Conservation (phyloP, 2,888 invertebrate species). For the Pinctada fucata region DNA sequence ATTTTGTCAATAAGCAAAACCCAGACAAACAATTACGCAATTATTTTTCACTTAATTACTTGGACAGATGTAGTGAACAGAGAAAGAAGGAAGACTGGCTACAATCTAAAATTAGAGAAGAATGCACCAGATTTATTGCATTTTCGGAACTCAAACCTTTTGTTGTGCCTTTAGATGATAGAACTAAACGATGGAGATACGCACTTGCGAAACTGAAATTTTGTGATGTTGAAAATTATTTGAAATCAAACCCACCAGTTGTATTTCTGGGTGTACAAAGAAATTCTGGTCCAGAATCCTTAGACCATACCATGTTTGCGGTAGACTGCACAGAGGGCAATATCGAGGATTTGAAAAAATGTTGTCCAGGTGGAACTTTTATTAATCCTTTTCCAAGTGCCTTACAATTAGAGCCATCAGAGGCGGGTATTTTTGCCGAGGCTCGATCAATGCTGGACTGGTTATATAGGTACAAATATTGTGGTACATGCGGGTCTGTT, state of each 20-base stretch:
- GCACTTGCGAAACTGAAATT: slow-evolving; percentile 54
- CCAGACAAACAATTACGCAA: slow-evolving; percentile 63
- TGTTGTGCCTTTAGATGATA: slow-evolving; percentile 44
- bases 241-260: slow-evolving; percentile 57
- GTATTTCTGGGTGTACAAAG: slow-evolving; percentile 70
- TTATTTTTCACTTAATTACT: slow-evolving; percentile 68
- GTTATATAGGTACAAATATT: slow-evolving; percentile 76
- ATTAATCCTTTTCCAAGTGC: slow-evolving; percentile 58
- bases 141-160: slow-evolving; percentile 67
- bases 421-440: slow-evolving; percentile 75
- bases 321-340: slow-evolving; percentile 59
- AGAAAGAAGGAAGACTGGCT: slow-evolving; percentile 72
- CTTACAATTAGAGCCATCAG: slow-evolving; percentile 64
- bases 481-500: slow-evolving; percentile 76
- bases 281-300: slow-evolving; percentile 40
- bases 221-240: slow-evolving; percentile 52
- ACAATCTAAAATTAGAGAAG: slow-evolving; percentile 52
- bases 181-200: slow-evolving; percentile 50
- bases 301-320: slow-evolving; percentile 69
- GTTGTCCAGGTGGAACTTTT: slow-evolving; percentile 52
- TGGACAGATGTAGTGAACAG: slow-evolving; percentile 71
- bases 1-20: slow-evolving; percentile 46
- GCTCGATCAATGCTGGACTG: slow-evolving; percentile 76
- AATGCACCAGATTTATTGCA: slow-evolving; percentile 66
- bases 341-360: slow-evolving; percentile 45